phyloP scores from a whole-genome alignment of 2,888 invertebrate genomes.

The Hydrotaea cyrtoneurina region DNA sequence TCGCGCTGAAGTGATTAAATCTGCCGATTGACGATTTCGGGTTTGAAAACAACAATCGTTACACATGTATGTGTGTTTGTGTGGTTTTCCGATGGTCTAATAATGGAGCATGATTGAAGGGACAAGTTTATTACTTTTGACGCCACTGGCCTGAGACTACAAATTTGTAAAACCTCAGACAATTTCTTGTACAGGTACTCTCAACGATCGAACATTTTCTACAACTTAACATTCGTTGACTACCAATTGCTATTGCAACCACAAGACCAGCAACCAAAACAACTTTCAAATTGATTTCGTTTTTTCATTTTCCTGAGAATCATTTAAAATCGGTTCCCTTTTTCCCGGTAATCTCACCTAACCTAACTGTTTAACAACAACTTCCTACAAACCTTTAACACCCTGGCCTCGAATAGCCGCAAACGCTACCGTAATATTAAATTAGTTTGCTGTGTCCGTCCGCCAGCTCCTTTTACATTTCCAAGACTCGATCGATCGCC shows the following conservation, averaged over 20 bases:
- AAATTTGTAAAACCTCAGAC: too few relatives aligned
- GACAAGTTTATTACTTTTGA: too few relatives aligned
- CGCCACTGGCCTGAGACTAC: too few relatives aligned
- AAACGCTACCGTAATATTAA: constrained; percentile 66
- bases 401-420: constrained; percentile 26
- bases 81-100: too few relatives aligned
- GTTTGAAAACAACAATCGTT: too few relatives aligned
- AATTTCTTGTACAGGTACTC: background rate
- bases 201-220: background rate
- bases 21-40: too few relatives aligned
- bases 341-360: constrained; percentile 61
- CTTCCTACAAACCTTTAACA: constrained; percentile 55
- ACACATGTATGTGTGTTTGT: too few relatives aligned
- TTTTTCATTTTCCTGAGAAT: constrained; percentile 38
- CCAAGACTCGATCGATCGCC: constrained; percentile 37
- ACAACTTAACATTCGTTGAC: background rate
- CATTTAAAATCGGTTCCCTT: constrained; percentile 46
- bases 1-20: too few relatives aligned
- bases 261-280: background rate
- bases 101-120: too few relatives aligned
- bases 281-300: background rate
- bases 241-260: background rate
- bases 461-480: constrained; percentile 35
- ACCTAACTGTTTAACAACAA: constrained; percentile 60
- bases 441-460: constrained; percentile 38